Evolutionary conservation across 2,797 vertebrate species (phyloP).

Genomic region (Pantherophis vulpinus): DNA sequence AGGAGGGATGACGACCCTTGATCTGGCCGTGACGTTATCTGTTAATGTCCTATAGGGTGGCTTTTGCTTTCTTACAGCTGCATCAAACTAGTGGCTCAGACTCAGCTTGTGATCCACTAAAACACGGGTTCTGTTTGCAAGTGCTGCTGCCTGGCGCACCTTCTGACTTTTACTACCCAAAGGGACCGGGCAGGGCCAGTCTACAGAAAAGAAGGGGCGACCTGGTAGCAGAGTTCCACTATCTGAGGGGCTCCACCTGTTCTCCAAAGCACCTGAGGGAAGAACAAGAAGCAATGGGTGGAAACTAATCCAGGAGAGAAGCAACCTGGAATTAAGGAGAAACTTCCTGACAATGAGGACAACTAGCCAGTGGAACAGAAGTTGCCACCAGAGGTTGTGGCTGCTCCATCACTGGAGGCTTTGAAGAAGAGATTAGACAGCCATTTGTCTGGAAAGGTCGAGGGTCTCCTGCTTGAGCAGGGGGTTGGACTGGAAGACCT

Average conservation of each 20-base stretch:
- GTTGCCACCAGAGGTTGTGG: background rate
- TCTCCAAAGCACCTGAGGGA: background rate
- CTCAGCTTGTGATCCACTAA: background rate
- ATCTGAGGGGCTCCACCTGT: background rate
- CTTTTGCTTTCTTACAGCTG: background rate
- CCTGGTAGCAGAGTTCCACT: background rate
- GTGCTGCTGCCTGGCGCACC: background rate
- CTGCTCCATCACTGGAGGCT: rapidly evolving
- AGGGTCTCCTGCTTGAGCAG: background rate
- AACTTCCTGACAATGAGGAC: background rate
- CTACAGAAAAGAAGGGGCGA: background rate
- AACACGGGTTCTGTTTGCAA: background rate
- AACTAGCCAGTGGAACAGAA: background rate
- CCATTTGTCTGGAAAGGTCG: background rate
- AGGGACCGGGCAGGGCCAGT: background rate
- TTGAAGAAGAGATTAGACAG: background rate
- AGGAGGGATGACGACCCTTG: background rate
- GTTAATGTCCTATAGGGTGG: background rate
- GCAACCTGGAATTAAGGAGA: background rate
- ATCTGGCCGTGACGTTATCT: background rate
- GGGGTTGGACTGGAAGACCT: background rate
- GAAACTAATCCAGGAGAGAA: background rate
- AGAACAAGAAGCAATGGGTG: background rate
- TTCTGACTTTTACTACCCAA: background rate
- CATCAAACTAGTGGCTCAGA: background rate